phyloP scores from a whole-genome alignment of 2,888 invertebrate species.

The Hoplodrina ambigua region DNA sequence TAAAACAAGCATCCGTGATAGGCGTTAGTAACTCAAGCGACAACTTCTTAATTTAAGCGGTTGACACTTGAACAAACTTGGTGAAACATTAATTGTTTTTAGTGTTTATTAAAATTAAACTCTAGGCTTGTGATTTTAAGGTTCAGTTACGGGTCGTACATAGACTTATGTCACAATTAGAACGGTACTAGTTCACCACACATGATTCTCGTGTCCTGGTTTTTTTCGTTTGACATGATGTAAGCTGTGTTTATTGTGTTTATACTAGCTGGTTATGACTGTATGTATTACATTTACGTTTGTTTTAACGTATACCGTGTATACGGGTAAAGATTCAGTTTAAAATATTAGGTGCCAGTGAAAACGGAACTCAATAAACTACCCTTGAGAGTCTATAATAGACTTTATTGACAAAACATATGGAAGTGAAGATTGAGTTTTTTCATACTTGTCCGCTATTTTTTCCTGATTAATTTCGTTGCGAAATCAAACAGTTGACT shows the following conservation, averaged over 20 bases:
- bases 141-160: conserved; percentile 2
- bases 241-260: conserved; percentile 38
- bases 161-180: conserved; percentile 57
- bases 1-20: conserved; percentile 56
- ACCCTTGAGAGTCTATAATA: too few species aligned
- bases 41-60: conserved; percentile 68
- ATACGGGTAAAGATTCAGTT: background rate
- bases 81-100: conserved; percentile 41
- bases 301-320: conserved; percentile 19
- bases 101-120: conserved; percentile 42
- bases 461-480: too few species aligned
- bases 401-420: too few species aligned
- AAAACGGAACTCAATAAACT: background rate
- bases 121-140: background rate
- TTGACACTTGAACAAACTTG: conserved; percentile 61
- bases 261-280: conserved; percentile 27
- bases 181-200: conserved; percentile 45
- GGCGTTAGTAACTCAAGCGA: conserved; percentile 49
- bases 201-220: conserved; percentile 61
- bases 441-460: too few species aligned
- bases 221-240: conserved; percentile 64
- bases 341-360: background rate
- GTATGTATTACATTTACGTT: conserved; percentile 4
- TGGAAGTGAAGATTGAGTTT: too few species aligned
- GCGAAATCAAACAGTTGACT: background rate